A percentile compares a stretch with the other conserved stretches of the same genome.
These are phyloP conservation scores for Origma solitaria DNA, from an alignment of 2,113 vertebrate genomes.

Conservation along the genomic window DNA sequence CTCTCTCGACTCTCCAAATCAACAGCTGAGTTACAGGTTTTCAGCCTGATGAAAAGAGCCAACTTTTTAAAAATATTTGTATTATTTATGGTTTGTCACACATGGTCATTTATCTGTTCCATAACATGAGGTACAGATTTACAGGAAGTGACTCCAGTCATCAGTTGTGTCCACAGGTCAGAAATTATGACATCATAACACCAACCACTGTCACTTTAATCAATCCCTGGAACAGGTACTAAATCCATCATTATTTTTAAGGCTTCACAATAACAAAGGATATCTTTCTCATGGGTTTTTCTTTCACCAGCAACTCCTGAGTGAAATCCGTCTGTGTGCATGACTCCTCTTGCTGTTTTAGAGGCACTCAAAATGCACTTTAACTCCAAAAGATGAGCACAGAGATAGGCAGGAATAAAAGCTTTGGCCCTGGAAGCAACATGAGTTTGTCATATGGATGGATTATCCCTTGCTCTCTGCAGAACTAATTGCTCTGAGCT, in stretches of 20 bases:
- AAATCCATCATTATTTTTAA: constrained; percentile 2
- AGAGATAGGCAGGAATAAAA: neutral
- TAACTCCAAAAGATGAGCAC: neutral
- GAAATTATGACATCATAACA: neutral
- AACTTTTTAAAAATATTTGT: no score
- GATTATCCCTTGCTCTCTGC: neutral
- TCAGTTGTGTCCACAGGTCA: neutral
- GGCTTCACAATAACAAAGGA: neutral
- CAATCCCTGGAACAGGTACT: neutral
- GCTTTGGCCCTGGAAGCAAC: neutral
- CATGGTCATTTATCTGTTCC: neutral
- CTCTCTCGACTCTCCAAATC: neutral
- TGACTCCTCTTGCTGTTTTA: neutral
- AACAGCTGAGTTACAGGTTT: neutral
- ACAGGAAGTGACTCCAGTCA: neutral
- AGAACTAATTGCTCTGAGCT: neutral
- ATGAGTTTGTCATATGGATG: neutral
- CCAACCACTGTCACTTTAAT: neutral
- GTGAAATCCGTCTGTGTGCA: neutral
- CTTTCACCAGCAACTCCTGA: neutral
- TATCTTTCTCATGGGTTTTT: neutral
- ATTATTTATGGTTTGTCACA: neutral
- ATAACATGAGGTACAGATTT: neutral
- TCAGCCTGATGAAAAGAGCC: neutral
- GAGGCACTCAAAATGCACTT: neutral